These are phyloP conservation scores for Pentalonia nigronervosa DNA, from an alignment of 1,140 invertebrate species.

Conservation along the genomic window DNA sequence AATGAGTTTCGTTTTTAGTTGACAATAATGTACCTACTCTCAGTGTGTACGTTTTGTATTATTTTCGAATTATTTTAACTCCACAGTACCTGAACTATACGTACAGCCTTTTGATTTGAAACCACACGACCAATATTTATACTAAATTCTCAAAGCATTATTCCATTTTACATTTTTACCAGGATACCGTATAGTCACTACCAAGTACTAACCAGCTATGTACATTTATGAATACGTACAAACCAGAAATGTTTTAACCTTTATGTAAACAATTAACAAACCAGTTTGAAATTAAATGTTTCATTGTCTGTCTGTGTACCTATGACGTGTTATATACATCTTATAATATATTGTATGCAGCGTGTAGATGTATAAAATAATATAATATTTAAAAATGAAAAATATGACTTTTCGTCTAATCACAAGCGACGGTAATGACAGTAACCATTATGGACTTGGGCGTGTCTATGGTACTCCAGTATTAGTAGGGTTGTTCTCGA, in stretches of 20 bases:
- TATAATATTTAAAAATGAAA: conserved; percentile 13
- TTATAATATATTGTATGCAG: background rate
- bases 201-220: background rate
- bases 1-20: background rate
- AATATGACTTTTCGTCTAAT: background rate
- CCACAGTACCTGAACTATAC: background rate
- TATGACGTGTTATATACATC: background rate
- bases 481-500: background rate
- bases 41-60: background rate
- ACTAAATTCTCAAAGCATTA: background rate
- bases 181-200: background rate
- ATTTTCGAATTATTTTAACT: background rate
- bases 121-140: background rate
- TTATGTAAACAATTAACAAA: background rate
- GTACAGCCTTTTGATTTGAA: background rate
- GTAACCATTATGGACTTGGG: conserved; percentile 25
- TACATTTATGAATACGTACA: no score
- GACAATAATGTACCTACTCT: background rate
- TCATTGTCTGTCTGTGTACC: background rate
- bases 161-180: background rate
- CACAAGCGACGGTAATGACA: conserved; percentile 32
- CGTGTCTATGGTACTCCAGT: background rate
- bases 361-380: background rate
- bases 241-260: background rate
- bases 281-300: conserved; percentile 40